phyloP scores from a whole-genome alignment of 23 tunicate species.

The Ciona savignyi region DNA sequence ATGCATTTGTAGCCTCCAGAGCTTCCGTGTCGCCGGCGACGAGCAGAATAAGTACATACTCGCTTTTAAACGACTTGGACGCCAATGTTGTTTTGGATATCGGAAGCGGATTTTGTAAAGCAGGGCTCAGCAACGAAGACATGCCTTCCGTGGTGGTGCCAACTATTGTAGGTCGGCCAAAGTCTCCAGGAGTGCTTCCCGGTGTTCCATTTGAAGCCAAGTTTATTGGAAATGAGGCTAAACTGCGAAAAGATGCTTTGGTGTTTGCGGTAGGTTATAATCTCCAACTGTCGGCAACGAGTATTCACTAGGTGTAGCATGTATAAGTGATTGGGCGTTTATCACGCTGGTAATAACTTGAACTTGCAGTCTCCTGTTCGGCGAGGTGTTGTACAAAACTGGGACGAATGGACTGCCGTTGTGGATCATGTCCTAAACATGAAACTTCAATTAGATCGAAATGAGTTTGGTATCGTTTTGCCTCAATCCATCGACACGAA shows the following conservation, averaged over 20 bases:
- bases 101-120: slow-evolving; percentile 68
- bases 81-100: slow-evolving; percentile 34
- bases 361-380: slow-evolving; percentile 7
- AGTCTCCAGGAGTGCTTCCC: slow-evolving; percentile 7
- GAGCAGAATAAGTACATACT: not conserved
- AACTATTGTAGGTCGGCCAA: slow-evolving; percentile 48
- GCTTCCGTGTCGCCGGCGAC: not conserved
- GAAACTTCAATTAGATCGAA: slow-evolving; percentile 44
- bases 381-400: slow-evolving; percentile 45
- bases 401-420: slow-evolving; percentile 51
- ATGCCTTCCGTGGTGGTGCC: slow-evolving; percentile 62
- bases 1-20: not conserved
- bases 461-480: slow-evolving; percentile 24
- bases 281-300: not conserved
- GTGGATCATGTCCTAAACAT: slow-evolving; percentile 47
- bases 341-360: no score
- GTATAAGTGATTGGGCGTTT: no score
- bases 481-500: slow-evolving; percentile 24
- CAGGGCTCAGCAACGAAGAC: slow-evolving; percentile 48
- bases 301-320: no score
- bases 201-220: slow-evolving; percentile 16
- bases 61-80: not conserved
- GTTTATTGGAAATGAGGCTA: slow-evolving; percentile 65
- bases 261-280: slow-evolving; percentile 27
- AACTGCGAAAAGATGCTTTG: slow-evolving; percentile 40